These are phyloP conservation scores for Megaceryle alcyon DNA, from an alignment of 2,797 vertebrate species.

Conservation along the genomic window DNA sequence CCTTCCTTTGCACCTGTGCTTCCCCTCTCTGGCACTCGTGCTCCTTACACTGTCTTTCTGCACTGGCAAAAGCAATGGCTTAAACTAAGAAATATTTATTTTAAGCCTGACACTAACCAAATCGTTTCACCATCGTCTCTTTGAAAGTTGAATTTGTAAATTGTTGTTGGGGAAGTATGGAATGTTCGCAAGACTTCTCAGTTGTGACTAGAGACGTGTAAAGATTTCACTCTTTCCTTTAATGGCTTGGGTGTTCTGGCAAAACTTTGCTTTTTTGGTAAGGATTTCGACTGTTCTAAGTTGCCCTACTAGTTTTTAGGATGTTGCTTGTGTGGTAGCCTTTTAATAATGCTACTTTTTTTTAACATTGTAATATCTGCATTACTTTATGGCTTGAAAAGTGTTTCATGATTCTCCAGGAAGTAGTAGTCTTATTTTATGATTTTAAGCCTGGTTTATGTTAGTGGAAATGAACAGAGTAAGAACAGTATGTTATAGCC, in stretches of 20 bases:
- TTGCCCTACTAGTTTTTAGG: not conserved
- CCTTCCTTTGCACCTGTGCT: not conserved
- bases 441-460: not conserved
- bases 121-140: accelerated
- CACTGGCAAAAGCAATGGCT: not conserved
- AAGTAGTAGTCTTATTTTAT: not conserved
- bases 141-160: not conserved
- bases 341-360: not conserved
- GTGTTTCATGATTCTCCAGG: not conserved
- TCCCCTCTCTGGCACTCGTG: not conserved
- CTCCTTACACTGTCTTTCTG: not conserved
- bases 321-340: not conserved
- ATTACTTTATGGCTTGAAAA: not conserved
- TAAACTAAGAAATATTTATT: not conserved
- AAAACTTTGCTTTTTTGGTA: not conserved
- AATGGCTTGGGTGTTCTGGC: not conserved
- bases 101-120: not conserved
- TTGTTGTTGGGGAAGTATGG: not conserved
- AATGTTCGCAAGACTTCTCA: not conserved
- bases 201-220: not conserved
- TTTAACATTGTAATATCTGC: not conserved
- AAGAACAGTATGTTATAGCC: not conserved
- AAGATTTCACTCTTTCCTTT: not conserved
- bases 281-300: accelerated
- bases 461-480: not conserved